Conservation (phyloP, 2,113 vertebrate species). For the Axis porcinus region DNA sequence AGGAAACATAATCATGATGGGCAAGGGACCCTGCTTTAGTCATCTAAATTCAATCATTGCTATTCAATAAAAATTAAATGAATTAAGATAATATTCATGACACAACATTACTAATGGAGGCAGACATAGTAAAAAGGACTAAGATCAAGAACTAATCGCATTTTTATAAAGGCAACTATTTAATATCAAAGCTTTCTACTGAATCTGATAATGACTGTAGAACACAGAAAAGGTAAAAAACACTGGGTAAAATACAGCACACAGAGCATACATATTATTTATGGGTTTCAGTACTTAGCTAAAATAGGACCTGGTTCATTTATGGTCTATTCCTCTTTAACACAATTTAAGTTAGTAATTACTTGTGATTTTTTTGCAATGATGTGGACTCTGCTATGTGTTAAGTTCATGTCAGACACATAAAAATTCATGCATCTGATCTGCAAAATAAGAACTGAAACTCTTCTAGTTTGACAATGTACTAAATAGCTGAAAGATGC, state of each 20-base stretch:
- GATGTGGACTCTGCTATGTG: neutral
- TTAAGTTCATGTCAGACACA: neutral
- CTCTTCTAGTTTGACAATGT: neutral
- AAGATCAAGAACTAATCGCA: neutral
- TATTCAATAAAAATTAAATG: neutral
- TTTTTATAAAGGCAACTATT: neutral
- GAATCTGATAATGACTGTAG: neutral
- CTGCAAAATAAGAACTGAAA: conserved; percentile 3
- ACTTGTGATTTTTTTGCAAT: neutral
- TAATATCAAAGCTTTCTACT: neutral
- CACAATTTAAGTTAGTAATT: neutral
- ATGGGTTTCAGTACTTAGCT: neutral
- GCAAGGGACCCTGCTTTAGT: neutral
- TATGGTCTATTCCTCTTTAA: neutral
- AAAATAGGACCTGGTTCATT: neutral
- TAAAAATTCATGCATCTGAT: neutral
- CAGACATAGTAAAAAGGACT: neutral
- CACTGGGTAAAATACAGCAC: neutral
- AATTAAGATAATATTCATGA: neutral
- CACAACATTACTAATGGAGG: neutral
- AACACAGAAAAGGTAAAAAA: neutral
- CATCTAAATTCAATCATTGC: neutral
- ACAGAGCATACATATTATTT: neutral
- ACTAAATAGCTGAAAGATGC: neutral
- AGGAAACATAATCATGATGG: neutral